These are phyloP conservation scores for Aptenodytes forsteri DNA, from an alignment of 2,113 vertebrate species.

Conservation along the genomic window DNA sequence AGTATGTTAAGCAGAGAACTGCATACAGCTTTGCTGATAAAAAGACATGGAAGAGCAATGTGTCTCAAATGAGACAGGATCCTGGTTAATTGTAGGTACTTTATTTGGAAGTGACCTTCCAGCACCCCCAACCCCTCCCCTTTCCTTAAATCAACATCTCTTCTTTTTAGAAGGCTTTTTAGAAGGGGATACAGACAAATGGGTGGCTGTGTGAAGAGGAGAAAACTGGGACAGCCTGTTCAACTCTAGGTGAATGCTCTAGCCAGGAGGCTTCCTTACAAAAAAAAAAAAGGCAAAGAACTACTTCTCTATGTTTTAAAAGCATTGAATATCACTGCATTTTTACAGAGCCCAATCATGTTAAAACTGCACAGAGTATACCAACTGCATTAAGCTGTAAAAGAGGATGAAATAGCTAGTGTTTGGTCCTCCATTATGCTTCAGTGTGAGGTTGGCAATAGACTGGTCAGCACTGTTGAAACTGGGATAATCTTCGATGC, in stretches of 20 bases:
- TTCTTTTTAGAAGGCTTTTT: neutral
- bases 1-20: neutral
- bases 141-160: neutral
- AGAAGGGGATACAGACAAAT: neutral
- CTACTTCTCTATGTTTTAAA: neutral
- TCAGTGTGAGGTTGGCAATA: neutral
- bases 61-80: neutral
- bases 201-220: neutral
- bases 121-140: neutral
- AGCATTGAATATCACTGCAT: neutral
- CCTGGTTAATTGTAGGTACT: neutral
- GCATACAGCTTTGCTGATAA: neutral
- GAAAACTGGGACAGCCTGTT: neutral
- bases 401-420: neutral
- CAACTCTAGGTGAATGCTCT: neutral
- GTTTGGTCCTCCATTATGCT: neutral
- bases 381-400: neutral
- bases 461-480: neutral
- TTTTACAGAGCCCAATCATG: neutral
- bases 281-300: neutral
- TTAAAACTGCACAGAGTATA: neutral
- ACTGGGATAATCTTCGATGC: neutral
- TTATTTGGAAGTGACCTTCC: neutral
- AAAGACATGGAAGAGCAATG: neutral
- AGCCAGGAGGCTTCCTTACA: neutral